phyloP scores from a whole-genome alignment of 2,797 vertebrate genomes.

The Poeciliopsis paucimaculata region DNA sequence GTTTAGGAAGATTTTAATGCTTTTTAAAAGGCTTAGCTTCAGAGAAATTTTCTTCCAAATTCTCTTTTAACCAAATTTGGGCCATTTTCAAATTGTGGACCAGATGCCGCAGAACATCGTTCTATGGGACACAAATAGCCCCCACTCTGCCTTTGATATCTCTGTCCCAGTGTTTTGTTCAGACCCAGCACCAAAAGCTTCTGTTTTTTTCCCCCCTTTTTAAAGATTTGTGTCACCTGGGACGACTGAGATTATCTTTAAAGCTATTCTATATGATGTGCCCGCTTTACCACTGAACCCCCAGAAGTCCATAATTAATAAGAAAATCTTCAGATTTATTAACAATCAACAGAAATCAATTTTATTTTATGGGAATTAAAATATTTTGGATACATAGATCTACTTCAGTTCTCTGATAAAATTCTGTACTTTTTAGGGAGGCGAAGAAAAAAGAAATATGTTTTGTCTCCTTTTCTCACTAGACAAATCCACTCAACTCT shows the following conservation, averaged over 20 bases:
- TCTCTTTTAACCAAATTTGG: neutral
- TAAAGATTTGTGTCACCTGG: too few species aligned
- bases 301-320: neutral
- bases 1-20: neutral
- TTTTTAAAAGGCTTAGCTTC: neutral
- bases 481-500: conserved; percentile 27
- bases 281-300: neutral
- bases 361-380: neutral
- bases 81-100: too few species aligned
- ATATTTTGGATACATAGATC: neutral
- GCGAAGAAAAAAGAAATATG: neutral
- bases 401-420: neutral
- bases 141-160: too few species aligned
- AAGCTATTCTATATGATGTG: neutral
- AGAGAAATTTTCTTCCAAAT: neutral
- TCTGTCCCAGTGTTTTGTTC: too few species aligned
- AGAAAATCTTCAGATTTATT: neutral
- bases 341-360: neutral
- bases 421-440: neutral
- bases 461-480: conserved; percentile 6
- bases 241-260: neutral
- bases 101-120: too few species aligned
- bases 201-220: too few species aligned
- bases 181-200: too few species aligned
- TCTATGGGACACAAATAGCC: too few species aligned